Conservation (phyloP, 2,888 invertebrate genomes). For the Loripinus fragilis region DNA sequence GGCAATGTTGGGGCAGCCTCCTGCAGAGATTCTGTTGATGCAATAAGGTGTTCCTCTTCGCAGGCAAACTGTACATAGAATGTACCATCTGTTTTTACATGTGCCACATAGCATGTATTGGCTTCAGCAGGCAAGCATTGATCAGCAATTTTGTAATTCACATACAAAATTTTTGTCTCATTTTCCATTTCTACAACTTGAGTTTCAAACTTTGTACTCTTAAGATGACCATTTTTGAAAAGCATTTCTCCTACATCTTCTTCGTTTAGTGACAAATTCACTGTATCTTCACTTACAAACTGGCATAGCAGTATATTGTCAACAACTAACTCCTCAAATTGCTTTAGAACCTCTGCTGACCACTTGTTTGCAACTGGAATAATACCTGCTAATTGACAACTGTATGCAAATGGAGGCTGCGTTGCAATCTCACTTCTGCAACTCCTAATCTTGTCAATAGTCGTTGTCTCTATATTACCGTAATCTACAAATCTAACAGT, state of each 20-base stretch:
- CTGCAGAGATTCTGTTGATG: constrained; percentile 59
- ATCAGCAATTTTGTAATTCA: not conserved
- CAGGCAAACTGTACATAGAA: constrained; percentile 68
- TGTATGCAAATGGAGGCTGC: constrained; percentile 70
- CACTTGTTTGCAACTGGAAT: constrained; percentile 60
- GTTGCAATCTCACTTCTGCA: constrained; percentile 65
- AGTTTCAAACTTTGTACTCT: not conserved
- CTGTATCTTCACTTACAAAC: constrained; percentile 51
- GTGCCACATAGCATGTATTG: constrained; percentile 58
- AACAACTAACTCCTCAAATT: constrained; percentile 64
- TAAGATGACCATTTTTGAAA: not conserved
- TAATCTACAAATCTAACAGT: constrained; percentile 79
- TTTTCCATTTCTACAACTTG: not conserved
- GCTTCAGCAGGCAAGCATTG: constrained; percentile 47
- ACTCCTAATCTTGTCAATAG: constrained; percentile 61
- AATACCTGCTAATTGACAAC: constrained; percentile 70
- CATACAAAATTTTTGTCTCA: not conserved
- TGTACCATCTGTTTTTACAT: constrained; percentile 61
- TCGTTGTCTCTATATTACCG: constrained; percentile 77
- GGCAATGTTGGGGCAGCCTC: constrained; percentile 42
- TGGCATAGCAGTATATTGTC: constrained; percentile 67
- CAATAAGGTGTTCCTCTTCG: constrained; percentile 57
- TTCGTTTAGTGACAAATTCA: constrained; percentile 52
- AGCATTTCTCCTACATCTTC: constrained; percentile 47
- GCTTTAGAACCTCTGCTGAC: constrained; percentile 63